Conservation (phyloP, 1,140 invertebrate species). For the Bombus superbus region DNA sequence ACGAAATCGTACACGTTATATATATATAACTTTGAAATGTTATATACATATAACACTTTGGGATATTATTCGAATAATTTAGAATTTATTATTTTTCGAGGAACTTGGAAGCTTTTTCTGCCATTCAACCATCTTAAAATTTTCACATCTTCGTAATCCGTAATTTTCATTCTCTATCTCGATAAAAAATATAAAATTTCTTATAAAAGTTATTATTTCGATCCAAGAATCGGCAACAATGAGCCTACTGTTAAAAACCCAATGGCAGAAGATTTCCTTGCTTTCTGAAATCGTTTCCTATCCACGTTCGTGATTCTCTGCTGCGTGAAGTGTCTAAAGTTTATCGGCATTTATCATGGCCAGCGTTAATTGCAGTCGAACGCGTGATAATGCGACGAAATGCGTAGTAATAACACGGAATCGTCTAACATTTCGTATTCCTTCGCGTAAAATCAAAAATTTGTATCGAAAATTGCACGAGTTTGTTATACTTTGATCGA, state of each 20-base stretch:
- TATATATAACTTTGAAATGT: too few species aligned
- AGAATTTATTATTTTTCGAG: too few species aligned
- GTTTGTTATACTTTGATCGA: not conserved
- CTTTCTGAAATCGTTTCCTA: slow-evolving; percentile 12
- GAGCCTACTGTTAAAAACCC: not conserved
- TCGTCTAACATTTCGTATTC: not conserved
- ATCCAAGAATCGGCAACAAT: too few species aligned
- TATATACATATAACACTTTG: not conserved
- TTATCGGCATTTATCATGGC: slow-evolving; percentile 66
- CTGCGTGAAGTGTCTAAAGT: slow-evolving; percentile 66
- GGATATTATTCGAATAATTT: not conserved
- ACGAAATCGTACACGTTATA: not conserved
- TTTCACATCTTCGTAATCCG: too few species aligned
- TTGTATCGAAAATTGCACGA: too few species aligned
- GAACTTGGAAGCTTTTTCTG: too few species aligned
- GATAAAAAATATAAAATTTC: too few species aligned
- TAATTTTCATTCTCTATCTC: too few species aligned
- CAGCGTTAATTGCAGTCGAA: slow-evolving; percentile 60
- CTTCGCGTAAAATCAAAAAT: not conserved
- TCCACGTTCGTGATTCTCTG: slow-evolving; percentile 10
- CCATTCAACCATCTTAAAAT: too few species aligned
- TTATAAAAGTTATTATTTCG: too few species aligned
- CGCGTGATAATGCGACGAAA: slow-evolving; percentile 45
- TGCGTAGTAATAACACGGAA: slow-evolving; percentile 38
- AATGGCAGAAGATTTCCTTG: not conserved